Evolutionary conservation across 2,113 vertebrate species (phyloP), one percentile per base, ranked within the genome.

Genomic region (Leucosticte australis): DNA sequence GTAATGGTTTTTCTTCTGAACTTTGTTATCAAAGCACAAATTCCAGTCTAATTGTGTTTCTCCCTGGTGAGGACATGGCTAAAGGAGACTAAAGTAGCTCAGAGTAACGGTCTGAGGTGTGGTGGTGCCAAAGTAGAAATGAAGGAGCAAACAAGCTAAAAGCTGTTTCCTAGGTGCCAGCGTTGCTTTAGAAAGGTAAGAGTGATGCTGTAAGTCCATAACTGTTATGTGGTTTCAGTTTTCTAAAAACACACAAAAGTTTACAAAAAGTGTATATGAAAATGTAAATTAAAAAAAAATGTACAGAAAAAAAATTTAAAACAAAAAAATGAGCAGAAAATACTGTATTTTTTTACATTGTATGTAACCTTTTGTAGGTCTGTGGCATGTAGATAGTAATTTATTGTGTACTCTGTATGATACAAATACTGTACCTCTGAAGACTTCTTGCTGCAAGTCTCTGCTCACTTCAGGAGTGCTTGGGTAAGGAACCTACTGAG

Each of bases 351-450:
- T 98, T 98, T 97, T 98, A 98, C 94, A 13, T 44, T 95, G 85
- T 97, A 93, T 96, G 98, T 98, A 97, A 93, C 97, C 97, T 97
- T 98, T 97, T 98, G 95, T 98, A 99, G 98, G 89, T 98, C 97
- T 92, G 92, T 97, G 98, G 97, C 98, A 98, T 99, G 99, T 99
- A 99, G 99, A 99, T 99, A 99, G 97, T 98, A 98, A 99, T 98
- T 99, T 99, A 99, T 99, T 99, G 96, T 98, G 96, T 97, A 94
- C 94, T 97, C 90, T 97, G 77, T 97, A 96, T 92, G 92, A 90
- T 96, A 93, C 56, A 87, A 97, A 80, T 91, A 80, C 92, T 93
- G 93, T 95, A 93, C 83, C 85, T 77, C 69, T 65, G 86, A 89
- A 91, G 94, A 95, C 87, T 95, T 97, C 67, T 97, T 95, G 76